These are phyloP conservation scores for Agonopterix subpropinquella DNA, from an alignment of 2,888 invertebrate genomes.

Conservation along the genomic window DNA sequence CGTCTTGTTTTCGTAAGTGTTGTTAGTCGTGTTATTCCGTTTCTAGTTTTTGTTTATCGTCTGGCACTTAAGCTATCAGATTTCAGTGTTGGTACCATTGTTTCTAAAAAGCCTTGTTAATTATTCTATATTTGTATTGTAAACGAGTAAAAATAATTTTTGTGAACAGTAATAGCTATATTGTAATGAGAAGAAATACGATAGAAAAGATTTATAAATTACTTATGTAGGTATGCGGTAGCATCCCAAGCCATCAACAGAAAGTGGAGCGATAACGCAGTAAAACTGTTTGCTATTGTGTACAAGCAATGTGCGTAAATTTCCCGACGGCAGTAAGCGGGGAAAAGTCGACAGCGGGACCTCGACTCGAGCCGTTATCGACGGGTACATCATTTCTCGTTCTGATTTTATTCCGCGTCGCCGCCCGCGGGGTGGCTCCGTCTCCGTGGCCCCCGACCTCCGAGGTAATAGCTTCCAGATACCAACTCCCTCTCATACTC, in stretches of 20 bases:
- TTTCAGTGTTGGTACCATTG: too few species aligned
- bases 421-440: conserved; percentile 38
- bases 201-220: neutral
- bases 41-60: too few species aligned
- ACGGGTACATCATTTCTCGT: conserved; percentile 59
- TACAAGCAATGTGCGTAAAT: conserved; percentile 47
- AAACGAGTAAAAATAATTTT: too few species aligned
- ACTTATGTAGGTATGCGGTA: conserved; percentile 12
- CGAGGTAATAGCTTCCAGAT: conserved; percentile 59
- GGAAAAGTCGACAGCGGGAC: conserved; percentile 20
- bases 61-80: too few species aligned
- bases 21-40: conserved; percentile 15
- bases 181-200: too few species aligned
- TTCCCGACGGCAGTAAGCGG: conserved; percentile 39
- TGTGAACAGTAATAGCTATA: too few species aligned
- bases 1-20: conserved; percentile 38
- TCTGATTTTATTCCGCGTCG: conserved; percentile 61
- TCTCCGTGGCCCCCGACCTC: conserved; percentile 36
- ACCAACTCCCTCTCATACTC: conserved; percentile 39
- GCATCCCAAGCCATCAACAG: conserved; percentile 14
- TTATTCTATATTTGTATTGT: too few species aligned
- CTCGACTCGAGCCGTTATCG: conserved; percentile 35
- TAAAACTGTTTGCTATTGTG: conserved; percentile 38
- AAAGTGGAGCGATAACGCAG: conserved; percentile 23
- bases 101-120: too few species aligned